Evolutionary conservation across 2,113 vertebrate species (phyloP), one percentile per base, ranked within the genome.

Genomic region (Vimba vimba): DNA sequence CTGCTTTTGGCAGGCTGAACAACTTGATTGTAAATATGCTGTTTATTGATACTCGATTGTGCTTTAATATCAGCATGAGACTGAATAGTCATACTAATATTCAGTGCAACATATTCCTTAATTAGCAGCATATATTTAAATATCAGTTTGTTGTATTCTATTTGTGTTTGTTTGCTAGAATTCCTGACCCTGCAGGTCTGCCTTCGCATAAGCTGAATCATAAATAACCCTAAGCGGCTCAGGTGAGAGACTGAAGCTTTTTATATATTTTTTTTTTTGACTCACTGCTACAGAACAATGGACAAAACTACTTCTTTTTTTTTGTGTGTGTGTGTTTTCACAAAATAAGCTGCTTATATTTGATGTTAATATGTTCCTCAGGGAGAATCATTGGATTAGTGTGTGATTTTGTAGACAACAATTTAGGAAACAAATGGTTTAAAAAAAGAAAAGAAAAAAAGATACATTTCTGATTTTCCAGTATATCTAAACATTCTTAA

Each of bases 351-450:
- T 21, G 39, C 36, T 74, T 52, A n/a, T 21, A 39, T 47, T 81
- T 82, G 82, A 52, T 85, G 23, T 47, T 8, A 68, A 81, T 85
- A 25, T 81, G 11, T 78, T 60, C 84, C 68, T 15, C 33, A 47
- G 27, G 8, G 36, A 59, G 2, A 71, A 68, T 82, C 43, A 23
- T 11, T 71, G 78, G 60, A 82, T 85, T 62, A 73, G 30, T 77
- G 52, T 64, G 52, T 84, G 77, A 76, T 81, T 86, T 57, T 88
- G 76, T 84, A 39, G 17, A 43, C 43, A 43, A 2, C 8, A 43
- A 43, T 9, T 9, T 43, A 43, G 43, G 43, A 43, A 43, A 50
- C 66, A 47, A 60, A 78, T 45, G 3, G 19, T 77, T 57, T 6
- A 15, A 50, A 15, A 4, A 50, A 50, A 27, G 27, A 27, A 50